Base-by-base conservation (phyloP, 2,888 invertebrate species). In the Pterostichus madidus region DNA sequence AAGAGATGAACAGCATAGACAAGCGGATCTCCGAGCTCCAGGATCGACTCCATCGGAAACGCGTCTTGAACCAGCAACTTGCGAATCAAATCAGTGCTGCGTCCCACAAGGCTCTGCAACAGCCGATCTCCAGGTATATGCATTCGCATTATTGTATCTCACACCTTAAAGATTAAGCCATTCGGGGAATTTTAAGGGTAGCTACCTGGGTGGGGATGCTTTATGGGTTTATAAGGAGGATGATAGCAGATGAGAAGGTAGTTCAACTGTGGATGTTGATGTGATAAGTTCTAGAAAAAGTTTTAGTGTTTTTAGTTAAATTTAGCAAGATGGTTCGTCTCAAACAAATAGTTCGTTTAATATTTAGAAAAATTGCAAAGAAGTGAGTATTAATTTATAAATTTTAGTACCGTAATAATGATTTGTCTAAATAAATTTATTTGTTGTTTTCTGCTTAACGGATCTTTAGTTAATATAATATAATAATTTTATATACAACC, bases 1-100 rank as follows among this genome's bases (percentile, higher is more conserved):
- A 97, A 85, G 98, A 99, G 91, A 95, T 98, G 92, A 93, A 96
- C 82, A 95, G 96, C 86, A 97, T 98, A 88, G 98, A 99, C 91
- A 94, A 96, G 87, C 92, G 98, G 86, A 98, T 99, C 88, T 96
- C 97, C 56, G 98, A 99, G 89, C 92, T 99, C 76, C 98, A 98
- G 89, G 96, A 97, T 86, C 92, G 98, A 76, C 91, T 99, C 86
- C 96, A 98, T 87, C 93, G 97, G 86, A 98, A 98, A 89, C 93
- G 97, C 85, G 93, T 96, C 83, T 92, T 97, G 86, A 97, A 97
- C 90, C 94, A 94, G 87, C 94, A 95, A 87, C 90, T 94, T 88
- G 93, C 93, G 83, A 93, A 92, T 86, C 94, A 94, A 86, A 91
- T 93, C 84, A 92, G 90, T 77, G 68, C 68, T 3, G 76, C 89